Evolutionary conservation across 2,888 invertebrate species (phyloP).

Genomic region (Sinotaia quadrata): DNA sequence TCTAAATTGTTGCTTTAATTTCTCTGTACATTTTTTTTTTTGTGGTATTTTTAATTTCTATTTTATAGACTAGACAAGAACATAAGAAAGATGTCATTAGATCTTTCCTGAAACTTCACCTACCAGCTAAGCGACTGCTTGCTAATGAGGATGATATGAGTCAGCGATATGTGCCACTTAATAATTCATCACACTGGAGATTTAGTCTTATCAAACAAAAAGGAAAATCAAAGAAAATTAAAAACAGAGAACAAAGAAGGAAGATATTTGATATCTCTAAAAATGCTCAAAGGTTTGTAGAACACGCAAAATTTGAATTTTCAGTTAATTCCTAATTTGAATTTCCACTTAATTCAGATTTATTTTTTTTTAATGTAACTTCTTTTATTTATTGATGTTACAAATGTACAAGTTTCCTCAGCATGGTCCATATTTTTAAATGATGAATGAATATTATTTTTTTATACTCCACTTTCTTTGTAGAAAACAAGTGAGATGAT

Average conservation of each 20-base stretch:
- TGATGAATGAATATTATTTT: too few species aligned
- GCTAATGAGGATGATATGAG: constrained; percentile 43
- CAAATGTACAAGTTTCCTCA: too few species aligned
- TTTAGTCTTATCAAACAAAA: constrained; percentile 21
- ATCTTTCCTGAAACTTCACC: constrained; percentile 42
- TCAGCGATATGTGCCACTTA: constrained; percentile 38
- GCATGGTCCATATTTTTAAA: too few species aligned
- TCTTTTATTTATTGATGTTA: too few species aligned
- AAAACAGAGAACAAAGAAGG: background rate
- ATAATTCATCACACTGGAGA: constrained; percentile 12
- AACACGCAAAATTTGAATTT: background rate
- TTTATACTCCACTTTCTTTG: too few species aligned
- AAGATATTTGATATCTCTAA: background rate
- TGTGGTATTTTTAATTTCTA: background rate
- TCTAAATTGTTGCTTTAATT: too few species aligned
- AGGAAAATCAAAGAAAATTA: constrained; percentile 35
- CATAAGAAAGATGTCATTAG: constrained; percentile 40
- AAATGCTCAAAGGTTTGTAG: background rate
- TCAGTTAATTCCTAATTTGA: background rate
- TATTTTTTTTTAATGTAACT: too few species aligned
- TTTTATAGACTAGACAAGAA: constrained; percentile 3
- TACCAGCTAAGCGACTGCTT: constrained; percentile 41
- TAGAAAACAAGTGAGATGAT: too few species aligned
- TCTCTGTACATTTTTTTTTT: too few species aligned
- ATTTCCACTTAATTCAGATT: background rate